A percentile compares a stretch with the other conserved stretches of the same genome.
Evolutionary conservation across 1,140 invertebrate genomes (phyloP).

Genomic region (Rhagoletis zephyria): DNA sequence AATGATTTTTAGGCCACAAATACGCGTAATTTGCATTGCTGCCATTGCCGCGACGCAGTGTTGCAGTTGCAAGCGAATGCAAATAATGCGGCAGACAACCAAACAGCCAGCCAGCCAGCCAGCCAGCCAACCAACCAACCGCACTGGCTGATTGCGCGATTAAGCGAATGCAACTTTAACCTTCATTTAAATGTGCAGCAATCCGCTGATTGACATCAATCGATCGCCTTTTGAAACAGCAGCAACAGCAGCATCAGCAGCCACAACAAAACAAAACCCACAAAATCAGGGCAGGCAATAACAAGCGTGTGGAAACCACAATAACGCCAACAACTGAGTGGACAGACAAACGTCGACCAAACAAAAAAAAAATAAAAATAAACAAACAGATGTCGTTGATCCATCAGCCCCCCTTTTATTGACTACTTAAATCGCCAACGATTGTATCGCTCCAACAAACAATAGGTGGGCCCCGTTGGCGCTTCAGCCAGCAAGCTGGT

Average conservation of each 20-base stretch:
- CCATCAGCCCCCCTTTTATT: neutral
- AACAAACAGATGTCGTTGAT: neutral
- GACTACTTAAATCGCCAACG: conserved; percentile 11
- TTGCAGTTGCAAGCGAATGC: conserved; percentile 11
- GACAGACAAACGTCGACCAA: neutral
- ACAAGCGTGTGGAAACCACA: neutral
- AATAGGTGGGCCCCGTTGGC: conserved; percentile 7
- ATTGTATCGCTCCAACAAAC: neutral
- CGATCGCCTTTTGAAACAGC: neutral
- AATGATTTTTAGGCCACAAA: conserved; percentile 42
- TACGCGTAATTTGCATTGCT: conserved; percentile 25
- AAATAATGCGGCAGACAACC: neutral
- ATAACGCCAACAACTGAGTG: neutral
- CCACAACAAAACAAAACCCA: neutral
- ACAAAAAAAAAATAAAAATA: neutral
- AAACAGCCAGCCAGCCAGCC: neutral
- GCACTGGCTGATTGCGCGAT: conserved; percentile 41
- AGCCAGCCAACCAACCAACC: neutral
- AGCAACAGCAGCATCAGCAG: neutral
- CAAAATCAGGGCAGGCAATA: neutral
- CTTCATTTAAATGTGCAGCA: conserved; percentile 50
- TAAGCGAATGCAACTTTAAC: conserved; percentile 52
- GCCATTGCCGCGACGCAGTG: neutral
- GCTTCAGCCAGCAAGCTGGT: neutral
- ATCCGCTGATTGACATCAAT: conserved; percentile 49